Conservation (phyloP, 2,113 vertebrate genomes). For the Pterocles gutturalis region DNA sequence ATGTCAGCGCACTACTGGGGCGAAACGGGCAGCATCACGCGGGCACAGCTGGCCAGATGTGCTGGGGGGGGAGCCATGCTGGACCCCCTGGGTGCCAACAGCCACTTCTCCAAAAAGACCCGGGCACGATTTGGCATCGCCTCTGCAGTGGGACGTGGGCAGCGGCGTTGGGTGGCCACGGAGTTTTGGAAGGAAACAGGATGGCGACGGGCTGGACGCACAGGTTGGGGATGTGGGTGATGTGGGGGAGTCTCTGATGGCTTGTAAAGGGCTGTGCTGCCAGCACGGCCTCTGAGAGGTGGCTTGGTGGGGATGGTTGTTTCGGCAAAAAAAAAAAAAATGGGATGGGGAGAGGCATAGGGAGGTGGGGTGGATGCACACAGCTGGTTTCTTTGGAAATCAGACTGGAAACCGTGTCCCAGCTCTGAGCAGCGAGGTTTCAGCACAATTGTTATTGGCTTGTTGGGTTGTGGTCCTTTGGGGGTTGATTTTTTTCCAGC, state of each 20-base stretch:
- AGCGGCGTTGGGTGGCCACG: rapidly evolving
- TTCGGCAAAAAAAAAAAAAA: not conserved
- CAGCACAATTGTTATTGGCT: rapidly evolving
- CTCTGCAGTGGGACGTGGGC: rapidly evolving
- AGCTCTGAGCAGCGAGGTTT: not conserved
- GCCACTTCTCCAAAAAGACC: rapidly evolving
- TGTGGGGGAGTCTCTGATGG: not conserved
- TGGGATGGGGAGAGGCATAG: not conserved
- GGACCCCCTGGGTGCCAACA: not conserved
- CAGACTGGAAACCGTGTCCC: rapidly evolving
- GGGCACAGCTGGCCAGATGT: conserved; percentile 29
- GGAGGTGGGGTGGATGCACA: not conserved
- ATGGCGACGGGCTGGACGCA: rapidly evolving
- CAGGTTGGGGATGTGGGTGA: not conserved
- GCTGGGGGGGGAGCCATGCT: not conserved
- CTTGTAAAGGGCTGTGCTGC: not conserved
- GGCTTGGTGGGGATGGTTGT: not conserved
- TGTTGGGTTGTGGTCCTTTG: too few species aligned
- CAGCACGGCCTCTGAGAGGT: rapidly evolving
- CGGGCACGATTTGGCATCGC: rapidly evolving
- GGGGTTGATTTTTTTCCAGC: not conserved
- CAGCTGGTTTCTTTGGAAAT: not conserved
- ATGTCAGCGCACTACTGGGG: not conserved
- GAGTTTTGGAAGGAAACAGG: not conserved
- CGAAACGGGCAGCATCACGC: not conserved